Conservation (phyloP, 2,888 invertebrate genomes). For the Apotomis betuletana region DNA sequence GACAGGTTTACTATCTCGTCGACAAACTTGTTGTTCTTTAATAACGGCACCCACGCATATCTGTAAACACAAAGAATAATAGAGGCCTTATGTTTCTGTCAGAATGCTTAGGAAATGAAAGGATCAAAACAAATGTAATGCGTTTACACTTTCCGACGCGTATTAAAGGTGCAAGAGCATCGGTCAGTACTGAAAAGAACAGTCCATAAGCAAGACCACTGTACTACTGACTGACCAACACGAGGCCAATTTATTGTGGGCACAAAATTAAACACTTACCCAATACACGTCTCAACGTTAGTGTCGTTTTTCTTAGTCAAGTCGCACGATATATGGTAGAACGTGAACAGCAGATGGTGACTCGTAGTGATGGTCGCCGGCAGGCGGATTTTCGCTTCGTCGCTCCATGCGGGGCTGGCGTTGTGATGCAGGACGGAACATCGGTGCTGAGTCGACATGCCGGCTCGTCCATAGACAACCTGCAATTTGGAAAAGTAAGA, state of each 20-base stretch:
- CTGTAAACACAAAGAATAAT: conserved; percentile 50
- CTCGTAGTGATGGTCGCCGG: conserved; percentile 92
- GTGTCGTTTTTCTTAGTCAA: conserved; percentile 90
- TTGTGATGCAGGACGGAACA: conserved; percentile 95
- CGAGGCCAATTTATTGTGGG: too few species aligned
- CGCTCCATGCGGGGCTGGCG: conserved; percentile 94
- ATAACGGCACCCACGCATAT: conserved; percentile 95
- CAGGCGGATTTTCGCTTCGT: conserved; percentile 95
- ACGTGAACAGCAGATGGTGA: conserved; percentile 97
- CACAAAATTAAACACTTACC: conserved; percentile 65
- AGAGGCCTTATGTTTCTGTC: neutral
- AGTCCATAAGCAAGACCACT: too few species aligned
- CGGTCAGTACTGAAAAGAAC: too few species aligned
- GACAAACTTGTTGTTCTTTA: conserved; percentile 91
- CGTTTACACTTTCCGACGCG: too few species aligned
- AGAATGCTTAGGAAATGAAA: too few species aligned
- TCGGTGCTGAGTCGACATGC: conserved; percentile 86
- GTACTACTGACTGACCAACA: too few species aligned
- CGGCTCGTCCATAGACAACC: conserved; percentile 75
- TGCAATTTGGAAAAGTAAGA: conserved; percentile 45
- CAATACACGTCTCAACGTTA: conserved; percentile 92
- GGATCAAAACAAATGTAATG: too few species aligned
- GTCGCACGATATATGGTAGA: conserved; percentile 97
- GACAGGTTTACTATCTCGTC: conserved; percentile 92
- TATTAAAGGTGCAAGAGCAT: too few species aligned